Percentiles rank a stretch among this genome's conserved stretches.
These are phyloP conservation scores for Recurvirostra avosetta DNA, from an alignment of 2,113 vertebrate genomes.

Conservation along the genomic window DNA sequence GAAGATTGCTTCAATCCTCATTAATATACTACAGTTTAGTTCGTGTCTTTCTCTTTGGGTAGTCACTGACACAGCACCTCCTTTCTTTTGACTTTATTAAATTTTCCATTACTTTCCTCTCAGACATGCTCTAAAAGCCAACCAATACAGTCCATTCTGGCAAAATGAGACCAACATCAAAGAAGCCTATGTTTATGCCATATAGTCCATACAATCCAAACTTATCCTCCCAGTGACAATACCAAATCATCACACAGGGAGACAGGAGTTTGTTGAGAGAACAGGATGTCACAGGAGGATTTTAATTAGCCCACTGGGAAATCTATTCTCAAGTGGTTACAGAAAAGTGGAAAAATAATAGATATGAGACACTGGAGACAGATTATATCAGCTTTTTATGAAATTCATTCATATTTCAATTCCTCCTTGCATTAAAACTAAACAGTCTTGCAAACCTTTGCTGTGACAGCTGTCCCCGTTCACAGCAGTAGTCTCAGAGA, in stretches of 20 bases:
- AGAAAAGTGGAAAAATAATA: neutral
- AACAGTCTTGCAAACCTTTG: neutral
- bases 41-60: neutral
- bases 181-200: neutral
- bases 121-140: neutral
- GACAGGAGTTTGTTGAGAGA: neutral
- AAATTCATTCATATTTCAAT: conserved; percentile 22
- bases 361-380: neutral
- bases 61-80: neutral
- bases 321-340: neutral
- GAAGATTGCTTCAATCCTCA: neutral
- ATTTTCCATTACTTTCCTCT: neutral
- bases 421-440: neutral
- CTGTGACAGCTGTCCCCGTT: neutral
- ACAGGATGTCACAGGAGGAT: neutral
- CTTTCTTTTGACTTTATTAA: neutral
- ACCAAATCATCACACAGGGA: neutral
- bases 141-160: neutral
- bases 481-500: neutral
- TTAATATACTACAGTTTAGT: neutral
- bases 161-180: neutral
- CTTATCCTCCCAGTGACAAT: neutral
- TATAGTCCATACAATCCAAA: neutral
- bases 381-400: neutral
- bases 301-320: conserved; percentile 37